Evolutionary conservation across 2,113 vertebrate species (phyloP), one percentile per base, ranked within the genome.

Genomic region (Panthera uncia): DNA sequence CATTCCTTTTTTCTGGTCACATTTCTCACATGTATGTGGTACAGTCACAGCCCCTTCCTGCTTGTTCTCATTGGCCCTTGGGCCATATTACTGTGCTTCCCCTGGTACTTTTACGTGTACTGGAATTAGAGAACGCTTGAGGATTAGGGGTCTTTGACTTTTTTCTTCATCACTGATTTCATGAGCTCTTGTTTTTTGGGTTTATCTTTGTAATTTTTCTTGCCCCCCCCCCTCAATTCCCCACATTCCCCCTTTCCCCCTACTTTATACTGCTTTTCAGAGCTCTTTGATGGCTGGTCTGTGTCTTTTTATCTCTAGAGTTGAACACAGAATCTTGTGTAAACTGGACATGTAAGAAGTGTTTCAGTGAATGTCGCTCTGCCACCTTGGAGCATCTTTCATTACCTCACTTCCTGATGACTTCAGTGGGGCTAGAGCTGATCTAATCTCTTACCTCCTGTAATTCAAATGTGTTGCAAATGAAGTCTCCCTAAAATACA

Each of bases 1-100:
- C 38, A 81, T 74, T 69, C 74, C 90, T 88, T 88, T 52, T 92
- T 94, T 88, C 50, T 95, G 29, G 85, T 93, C 86, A 19, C 33
- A 18, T 83, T 79, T 87, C 45, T 91, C 52, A 74, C 61, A 29
- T 68, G 21, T 79, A 33, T 86, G 45, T 89, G 65, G 14, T 78
- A 10, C 48, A 41, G 38, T 74, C n/a, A 14, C 2, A n/a, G 50
- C 41, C 14, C 31, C 69, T 90, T 98, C 25, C 79, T 91, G 25
- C 31, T 57, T 80, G 5, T 71, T 69, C 19, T 83, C 4, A 11
- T 93, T 38, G 68, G 7, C 78, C 71, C 16, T 73, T 91, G 33
- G 21, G 7, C 36, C 9, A 1, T 48, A 5, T 73, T 73, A 52
- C 31, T 71, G 13, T 76, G 50, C 71, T 95, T 74, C 38, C 13